These are phyloP conservation scores for Chloropsis cyanopogon DNA, from an alignment of 2,113 vertebrate species.

Conservation along the genomic window DNA sequence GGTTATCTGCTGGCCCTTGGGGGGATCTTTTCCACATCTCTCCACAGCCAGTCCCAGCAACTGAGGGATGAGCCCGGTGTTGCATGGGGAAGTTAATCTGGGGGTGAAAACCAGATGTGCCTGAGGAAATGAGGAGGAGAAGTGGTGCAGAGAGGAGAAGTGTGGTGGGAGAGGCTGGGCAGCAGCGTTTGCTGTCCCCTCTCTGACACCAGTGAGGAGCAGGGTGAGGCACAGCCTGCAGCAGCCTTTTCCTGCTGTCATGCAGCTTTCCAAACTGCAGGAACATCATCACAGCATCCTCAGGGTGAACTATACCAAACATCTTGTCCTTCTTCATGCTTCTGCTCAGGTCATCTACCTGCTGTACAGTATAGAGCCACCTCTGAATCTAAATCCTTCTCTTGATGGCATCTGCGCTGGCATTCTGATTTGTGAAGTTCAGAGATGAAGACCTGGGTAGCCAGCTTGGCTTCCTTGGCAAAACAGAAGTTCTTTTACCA, in stretches of 20 bases:
- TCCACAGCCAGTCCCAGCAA: neutral
- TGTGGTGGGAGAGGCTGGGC: rapidly evolving
- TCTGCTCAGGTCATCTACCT: neutral
- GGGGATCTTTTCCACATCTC: neutral
- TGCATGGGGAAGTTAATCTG: neutral
- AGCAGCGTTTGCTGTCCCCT: neutral
- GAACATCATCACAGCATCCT: neutral
- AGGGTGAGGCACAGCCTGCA: neutral
- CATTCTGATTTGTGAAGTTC: neutral
- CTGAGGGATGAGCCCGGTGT: rapidly evolving
- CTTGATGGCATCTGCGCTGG: neutral
- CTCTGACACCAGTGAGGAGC: neutral
- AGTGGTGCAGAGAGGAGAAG: neutral
- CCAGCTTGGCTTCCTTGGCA: neutral
- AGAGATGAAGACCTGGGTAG: neutral
- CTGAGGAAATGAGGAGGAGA: neutral
- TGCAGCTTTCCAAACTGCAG: neutral
- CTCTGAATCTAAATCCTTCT: neutral
- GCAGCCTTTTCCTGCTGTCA: neutral
- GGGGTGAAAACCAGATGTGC: neutral
- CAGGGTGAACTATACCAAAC: rapidly evolving
- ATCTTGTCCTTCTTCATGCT: neutral
- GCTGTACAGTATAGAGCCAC: neutral
- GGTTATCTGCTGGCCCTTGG: neutral
- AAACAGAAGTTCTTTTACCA: neutral